These are phyloP conservation scores for Castor canadensis DNA, from an alignment of 2,113 vertebrate genomes.

Conservation along the genomic window DNA sequence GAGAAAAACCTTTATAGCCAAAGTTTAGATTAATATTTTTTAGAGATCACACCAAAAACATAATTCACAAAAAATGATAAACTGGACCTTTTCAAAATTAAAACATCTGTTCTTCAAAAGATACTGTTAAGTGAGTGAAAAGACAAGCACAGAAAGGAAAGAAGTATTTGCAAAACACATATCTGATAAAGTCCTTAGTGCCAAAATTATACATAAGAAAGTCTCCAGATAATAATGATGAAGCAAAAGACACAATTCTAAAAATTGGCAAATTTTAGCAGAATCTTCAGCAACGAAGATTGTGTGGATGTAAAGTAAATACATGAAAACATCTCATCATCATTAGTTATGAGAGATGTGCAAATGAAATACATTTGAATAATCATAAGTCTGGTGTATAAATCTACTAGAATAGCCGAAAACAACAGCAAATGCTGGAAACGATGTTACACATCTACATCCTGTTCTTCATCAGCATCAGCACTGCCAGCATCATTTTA, in stretches of 20 bases:
- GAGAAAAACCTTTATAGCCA: neutral
- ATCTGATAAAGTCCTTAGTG: neutral
- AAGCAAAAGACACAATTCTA: neutral
- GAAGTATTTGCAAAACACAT: conserved; percentile 22
- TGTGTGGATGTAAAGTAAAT: neutral
- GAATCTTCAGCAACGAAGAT: neutral
- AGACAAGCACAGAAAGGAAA: neutral
- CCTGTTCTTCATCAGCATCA: no score
- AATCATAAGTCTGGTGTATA: neutral
- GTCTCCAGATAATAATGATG: neutral
- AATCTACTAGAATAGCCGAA: neutral
- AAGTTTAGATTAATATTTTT: neutral
- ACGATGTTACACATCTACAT: no score
- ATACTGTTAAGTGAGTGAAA: neutral
- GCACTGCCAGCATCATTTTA: no score
- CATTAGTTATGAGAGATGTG: neutral
- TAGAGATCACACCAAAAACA: neutral
- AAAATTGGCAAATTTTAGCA: neutral
- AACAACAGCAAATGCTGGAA: neutral
- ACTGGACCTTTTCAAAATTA: neutral
- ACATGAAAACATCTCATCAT: neutral
- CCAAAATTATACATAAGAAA: neutral
- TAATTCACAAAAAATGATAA: neutral
- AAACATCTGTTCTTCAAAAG: conserved; percentile 46
- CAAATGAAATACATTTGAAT: neutral